phyloP scores from a whole-genome alignment of 2,113 vertebrate species.

The Thalassarche chlororhynchos region DNA sequence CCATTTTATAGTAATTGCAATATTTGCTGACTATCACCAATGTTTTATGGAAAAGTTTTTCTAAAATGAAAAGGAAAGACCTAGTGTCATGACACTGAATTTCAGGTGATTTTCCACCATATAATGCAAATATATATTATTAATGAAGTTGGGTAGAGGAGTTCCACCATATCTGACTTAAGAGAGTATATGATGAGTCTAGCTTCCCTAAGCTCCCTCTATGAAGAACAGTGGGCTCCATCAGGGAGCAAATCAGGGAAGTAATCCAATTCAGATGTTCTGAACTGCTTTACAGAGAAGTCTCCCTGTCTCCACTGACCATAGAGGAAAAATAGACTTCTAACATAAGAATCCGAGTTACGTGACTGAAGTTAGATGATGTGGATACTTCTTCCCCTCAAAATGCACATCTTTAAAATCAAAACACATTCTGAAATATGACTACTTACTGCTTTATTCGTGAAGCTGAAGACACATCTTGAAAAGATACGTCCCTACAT shows the following conservation, averaged over 20 bases:
- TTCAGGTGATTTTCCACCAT: background rate
- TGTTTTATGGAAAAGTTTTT: background rate
- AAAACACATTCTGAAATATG: background rate
- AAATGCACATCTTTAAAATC: background rate
- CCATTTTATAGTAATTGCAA: background rate
- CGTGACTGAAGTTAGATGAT: background rate
- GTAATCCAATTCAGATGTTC: background rate
- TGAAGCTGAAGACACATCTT: background rate
- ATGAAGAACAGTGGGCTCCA: background rate
- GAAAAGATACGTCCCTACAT: background rate
- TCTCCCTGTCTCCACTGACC: background rate
- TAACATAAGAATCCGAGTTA: background rate
- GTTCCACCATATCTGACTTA: background rate
- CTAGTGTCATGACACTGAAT: background rate
- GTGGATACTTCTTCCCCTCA: background rate
- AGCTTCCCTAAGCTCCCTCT: background rate
- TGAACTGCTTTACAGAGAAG: background rate
- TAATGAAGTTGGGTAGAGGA: background rate
- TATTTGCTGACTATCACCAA: background rate
- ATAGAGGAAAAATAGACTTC: background rate
- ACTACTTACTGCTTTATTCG: fast-evolving
- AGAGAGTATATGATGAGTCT: background rate
- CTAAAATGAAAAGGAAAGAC: background rate
- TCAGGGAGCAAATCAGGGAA: background rate
- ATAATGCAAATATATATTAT: background rate